Evolutionary conservation across 2,113 vertebrate genomes (phyloP), one percentile per base, ranked within the genome.

Genomic region (Gasterosteus nipponicus): DNA sequence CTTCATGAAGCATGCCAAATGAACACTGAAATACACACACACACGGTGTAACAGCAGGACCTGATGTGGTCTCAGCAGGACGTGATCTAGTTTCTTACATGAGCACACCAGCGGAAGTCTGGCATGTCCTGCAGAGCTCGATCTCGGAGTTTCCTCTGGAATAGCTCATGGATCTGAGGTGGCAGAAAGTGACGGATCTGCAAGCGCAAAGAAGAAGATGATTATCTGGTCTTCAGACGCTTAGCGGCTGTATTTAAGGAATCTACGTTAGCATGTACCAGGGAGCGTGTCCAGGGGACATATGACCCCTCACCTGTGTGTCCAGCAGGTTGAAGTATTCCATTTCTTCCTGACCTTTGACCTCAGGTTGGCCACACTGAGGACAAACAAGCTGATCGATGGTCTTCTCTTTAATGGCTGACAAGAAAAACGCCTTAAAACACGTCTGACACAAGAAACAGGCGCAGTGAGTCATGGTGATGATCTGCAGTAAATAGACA

Each of bases 241-340:
- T 33, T 33, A 5, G 5, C 22, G 1, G 22, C 22, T 33, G 33
- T 33, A 7, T 47, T 68, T 79, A 31, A 49, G 33, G 33, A 33
- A 33, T 33, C 3, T 33, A 5, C 5, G 33, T 33, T 33, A 33
- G 33, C 33, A 33, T 33, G 33, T 33, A 33, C 33, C 33, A 5
- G 5, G 22, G 22, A 26, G 22, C 22, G 41, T 44, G 11, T 44
- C 15, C 51, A 92, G 77, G 29, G 33, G 29, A 41, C 19, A 8
- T 47, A 68, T 79, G 57, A 49, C 42, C 18, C 29, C 63, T 60
- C 49, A 95, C 94, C 92, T 95, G 93, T 15, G 93, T 95, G 81
- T 95, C 94, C 64, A 95, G 82, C 44, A 95, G 91, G 75, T 83
- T 95, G 73, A 95, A 95, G 78, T 93, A 95, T 12, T 95, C 94